phyloP scores from a whole-genome alignment of 1,140 invertebrate species.

The Zelostemma sp. region DNA sequence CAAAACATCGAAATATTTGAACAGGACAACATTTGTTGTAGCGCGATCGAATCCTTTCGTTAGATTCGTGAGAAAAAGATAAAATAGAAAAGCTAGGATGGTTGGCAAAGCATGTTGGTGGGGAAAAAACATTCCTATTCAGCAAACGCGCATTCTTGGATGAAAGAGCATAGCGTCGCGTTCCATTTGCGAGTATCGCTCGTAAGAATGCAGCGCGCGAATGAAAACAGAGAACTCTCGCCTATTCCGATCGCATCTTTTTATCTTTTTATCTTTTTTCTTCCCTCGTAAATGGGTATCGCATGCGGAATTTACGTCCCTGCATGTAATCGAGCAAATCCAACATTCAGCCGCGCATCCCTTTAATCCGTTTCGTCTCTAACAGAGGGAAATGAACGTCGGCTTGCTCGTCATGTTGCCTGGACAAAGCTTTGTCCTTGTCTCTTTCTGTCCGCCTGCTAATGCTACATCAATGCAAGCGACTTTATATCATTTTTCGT shows the following conservation, averaged over 20 bases:
- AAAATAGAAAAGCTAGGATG: constrained; percentile 3
- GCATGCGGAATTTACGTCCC: constrained; percentile 2
- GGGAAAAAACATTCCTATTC: neutral
- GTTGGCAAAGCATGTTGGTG: neutral
- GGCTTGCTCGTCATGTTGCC: constrained; percentile 13
- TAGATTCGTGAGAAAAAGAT: constrained; percentile 6
- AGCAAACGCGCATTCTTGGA: constrained; percentile 26
- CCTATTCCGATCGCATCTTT: constrained; percentile 7
- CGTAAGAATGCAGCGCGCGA: constrained; percentile 9
- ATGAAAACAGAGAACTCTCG: constrained; percentile 36
- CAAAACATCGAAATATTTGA: no score
- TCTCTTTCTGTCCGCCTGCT: constrained; percentile 2
- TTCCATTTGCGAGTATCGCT: constrained; percentile 44
- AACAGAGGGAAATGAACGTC: constrained; percentile 53
- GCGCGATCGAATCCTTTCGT: neutral
- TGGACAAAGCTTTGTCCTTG: constrained; percentile 42
- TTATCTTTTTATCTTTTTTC: neutral
- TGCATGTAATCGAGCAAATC: constrained; percentile 9
- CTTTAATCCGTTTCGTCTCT: constrained; percentile 52
- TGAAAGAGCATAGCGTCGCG: constrained; percentile 39
- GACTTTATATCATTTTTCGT: constrained; percentile 11
- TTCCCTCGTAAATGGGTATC: neutral
- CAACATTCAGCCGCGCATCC: constrained; percentile 34
- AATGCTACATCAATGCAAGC: constrained; percentile 7
- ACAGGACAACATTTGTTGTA: no score